A percentile compares a stretch with the other conserved stretches of the same genome.
phyloP scores from a whole-genome alignment of 1,140 invertebrate genomes.

The Drosophila rufa region DNA sequence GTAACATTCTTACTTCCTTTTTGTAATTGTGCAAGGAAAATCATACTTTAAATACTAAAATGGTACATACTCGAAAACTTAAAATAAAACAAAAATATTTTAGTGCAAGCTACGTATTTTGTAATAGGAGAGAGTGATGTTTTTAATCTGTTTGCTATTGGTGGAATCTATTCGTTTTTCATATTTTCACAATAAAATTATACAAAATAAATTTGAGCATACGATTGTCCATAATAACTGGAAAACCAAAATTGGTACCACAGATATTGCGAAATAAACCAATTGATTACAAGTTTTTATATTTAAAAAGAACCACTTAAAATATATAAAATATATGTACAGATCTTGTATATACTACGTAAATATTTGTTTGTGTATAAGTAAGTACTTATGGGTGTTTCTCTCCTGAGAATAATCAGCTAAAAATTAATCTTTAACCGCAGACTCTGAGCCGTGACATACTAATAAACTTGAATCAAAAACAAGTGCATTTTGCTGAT shows the following conservation, averaged over 20 bases:
- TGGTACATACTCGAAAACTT: background rate
- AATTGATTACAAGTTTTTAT: background rate
- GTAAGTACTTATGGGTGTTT: background rate
- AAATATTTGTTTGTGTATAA: background rate
- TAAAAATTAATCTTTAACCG: constrained; percentile 31
- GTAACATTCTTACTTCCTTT: background rate
- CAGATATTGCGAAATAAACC: background rate
- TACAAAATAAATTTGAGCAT: no score
- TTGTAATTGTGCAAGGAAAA: background rate
- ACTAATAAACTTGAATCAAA: constrained; percentile 8
- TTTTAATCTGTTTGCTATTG: background rate
- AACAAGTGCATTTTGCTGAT: constrained; percentile 30
- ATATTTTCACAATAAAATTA: no score
- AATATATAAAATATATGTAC: background rate
- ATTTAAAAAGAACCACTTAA: background rate
- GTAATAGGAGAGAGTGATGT: no score
- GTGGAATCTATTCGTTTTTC: no score
- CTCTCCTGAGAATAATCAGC: constrained; percentile 25
- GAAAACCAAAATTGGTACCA: no score
- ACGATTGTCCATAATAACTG: no score
- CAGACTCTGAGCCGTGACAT: constrained; percentile 3
- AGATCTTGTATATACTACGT: background rate
- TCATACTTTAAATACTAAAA: background rate
- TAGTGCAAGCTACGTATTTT: background rate
- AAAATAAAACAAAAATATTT: background rate